phyloP scores from a whole-genome alignment of 2,113 vertebrate genomes.

The Buteo buteo region DNA sequence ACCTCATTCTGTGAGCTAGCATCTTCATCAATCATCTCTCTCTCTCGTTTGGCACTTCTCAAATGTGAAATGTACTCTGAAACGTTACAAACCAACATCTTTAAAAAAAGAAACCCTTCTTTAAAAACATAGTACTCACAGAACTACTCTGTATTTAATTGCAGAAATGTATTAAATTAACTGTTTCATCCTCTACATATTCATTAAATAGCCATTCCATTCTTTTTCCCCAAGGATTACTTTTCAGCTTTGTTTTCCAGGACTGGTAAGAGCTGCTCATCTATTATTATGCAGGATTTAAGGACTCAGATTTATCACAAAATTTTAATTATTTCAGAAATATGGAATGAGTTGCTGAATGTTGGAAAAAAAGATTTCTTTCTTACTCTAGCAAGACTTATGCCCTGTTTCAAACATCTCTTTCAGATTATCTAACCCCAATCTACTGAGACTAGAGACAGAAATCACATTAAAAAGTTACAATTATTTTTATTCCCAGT shows the following conservation, averaged over 20 bases:
- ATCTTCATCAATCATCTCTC: slow-evolving; percentile 5
- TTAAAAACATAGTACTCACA: not conserved
- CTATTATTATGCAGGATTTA: not conserved
- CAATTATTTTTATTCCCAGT: not conserved
- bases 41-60: not conserved
- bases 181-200: not conserved
- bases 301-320: not conserved
- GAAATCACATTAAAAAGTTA: not conserved
- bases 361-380: not conserved
- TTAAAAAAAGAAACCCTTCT: not conserved
- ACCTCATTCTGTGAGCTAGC: slow-evolving; percentile 36
- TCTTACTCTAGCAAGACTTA: not conserved
- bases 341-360: not conserved
- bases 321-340: not conserved
- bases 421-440: not conserved
- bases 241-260: not conserved
- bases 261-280: not conserved
- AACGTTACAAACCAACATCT: not conserved
- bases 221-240: not conserved
- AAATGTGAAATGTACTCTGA: slow-evolving; percentile 13
- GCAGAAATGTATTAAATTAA: not conserved
- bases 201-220: not conserved
- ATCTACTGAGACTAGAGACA: not conserved
- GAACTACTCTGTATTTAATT: not conserved
- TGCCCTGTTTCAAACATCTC: not conserved